Conservation (phyloP, 2,113 vertebrate species). For the Elephas maximus region DNA sequence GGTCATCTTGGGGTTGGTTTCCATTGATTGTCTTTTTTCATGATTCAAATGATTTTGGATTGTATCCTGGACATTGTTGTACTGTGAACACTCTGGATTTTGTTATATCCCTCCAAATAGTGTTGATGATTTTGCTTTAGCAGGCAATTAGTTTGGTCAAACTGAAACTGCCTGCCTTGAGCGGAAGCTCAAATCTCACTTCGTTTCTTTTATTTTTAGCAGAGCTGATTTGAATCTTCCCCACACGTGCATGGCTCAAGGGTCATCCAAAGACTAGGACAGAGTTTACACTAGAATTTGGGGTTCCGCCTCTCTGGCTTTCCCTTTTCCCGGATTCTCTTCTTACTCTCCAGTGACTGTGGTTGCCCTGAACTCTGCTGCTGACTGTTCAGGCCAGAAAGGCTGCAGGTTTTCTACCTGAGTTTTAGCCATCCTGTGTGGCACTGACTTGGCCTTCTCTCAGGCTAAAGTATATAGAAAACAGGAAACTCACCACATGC, state of each 20-base stretch:
- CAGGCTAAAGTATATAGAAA: conserved; percentile 6
- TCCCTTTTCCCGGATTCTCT: neutral
- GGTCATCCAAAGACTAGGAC: neutral
- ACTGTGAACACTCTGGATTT: neutral
- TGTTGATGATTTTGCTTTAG: neutral
- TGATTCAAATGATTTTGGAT: neutral
- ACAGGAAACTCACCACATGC: neutral
- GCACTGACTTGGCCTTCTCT: neutral
- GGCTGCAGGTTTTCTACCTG: neutral
- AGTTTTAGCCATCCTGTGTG: neutral
- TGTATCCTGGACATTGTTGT: neutral
- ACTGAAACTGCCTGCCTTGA: neutral
- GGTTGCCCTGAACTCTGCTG: neutral
- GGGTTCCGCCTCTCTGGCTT: neutral
- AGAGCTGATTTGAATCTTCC: neutral
- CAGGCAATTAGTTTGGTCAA: neutral
- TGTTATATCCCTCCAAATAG: conserved; percentile 10
- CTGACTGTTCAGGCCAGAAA: neutral
- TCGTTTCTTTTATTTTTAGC: neutral
- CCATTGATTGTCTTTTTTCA: neutral
- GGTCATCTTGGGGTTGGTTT: neutral
- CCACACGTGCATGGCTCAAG: neutral
- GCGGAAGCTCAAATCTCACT: neutral
- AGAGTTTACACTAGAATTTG: neutral
- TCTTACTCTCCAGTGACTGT: neutral